These are phyloP conservation scores for Folsomia manolachei DNA, from an alignment of 2,888 invertebrate genomes.

Conservation along the genomic window DNA sequence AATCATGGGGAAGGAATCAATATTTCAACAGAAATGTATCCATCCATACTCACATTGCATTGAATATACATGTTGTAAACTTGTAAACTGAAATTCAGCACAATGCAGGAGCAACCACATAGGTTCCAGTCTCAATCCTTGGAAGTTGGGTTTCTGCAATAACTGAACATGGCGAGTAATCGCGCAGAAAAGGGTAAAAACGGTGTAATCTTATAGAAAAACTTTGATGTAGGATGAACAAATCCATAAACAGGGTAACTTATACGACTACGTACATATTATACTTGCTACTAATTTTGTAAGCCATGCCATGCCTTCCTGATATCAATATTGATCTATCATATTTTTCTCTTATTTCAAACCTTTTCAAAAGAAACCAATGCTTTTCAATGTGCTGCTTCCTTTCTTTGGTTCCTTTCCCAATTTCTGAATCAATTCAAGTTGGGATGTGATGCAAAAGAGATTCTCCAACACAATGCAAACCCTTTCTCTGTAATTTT, in stretches of 20 bases:
- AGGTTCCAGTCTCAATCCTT: background rate
- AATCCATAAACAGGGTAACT: no score
- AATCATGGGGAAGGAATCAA: background rate
- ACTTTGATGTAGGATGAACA: background rate
- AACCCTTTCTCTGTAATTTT: no score
- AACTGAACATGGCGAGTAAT: no score
- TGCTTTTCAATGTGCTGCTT: background rate
- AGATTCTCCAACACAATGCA: no score
- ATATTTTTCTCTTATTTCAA: background rate
- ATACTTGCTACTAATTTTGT: no score
- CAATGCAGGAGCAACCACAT: background rate
- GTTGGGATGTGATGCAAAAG: no score
- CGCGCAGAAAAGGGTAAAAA: no score
- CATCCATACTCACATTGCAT: background rate
- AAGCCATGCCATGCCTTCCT: no score
- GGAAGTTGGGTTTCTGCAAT: no score
- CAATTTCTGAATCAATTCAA: background rate
- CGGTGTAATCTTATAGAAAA: background rate
- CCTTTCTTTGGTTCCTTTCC: no score
- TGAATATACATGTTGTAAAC: no score
- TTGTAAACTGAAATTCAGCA: background rate
- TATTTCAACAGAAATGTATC: background rate
- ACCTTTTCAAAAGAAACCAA: background rate
- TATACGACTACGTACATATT: no score
- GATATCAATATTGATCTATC: slow-evolving; percentile 8